These are phyloP conservation scores for Seira ritae DNA, from an alignment of 2,888 invertebrate genomes.

Conservation along the genomic window DNA sequence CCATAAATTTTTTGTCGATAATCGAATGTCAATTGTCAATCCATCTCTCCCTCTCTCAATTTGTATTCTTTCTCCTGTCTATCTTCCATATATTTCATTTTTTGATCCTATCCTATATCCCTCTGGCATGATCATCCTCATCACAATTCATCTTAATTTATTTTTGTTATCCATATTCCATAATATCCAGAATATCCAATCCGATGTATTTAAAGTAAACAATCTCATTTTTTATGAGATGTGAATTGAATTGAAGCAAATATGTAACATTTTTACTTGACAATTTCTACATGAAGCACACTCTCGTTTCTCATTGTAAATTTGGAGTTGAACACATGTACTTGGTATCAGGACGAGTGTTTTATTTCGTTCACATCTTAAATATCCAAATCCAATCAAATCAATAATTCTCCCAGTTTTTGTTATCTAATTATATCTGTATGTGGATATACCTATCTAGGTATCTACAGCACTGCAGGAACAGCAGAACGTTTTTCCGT, in stretches of 20 bases:
- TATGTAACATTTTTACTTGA: neutral
- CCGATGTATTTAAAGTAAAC: no score
- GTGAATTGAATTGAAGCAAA: slow-evolving; percentile 10
- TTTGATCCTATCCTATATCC: no score
- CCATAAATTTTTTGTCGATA: slow-evolving; percentile 26
- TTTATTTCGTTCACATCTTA: no score
- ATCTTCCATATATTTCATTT: slow-evolving; percentile 25
- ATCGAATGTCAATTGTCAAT: slow-evolving; percentile 55
- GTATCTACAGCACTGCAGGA: no score
- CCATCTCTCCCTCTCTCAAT: slow-evolving; percentile 23
- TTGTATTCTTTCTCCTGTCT: slow-evolving; percentile 43
- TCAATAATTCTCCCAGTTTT: neutral
- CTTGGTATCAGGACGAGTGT: neutral
- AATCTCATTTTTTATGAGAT: no score
- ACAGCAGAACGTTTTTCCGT: no score
- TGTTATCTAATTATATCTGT: no score
- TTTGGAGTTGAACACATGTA: slow-evolving; percentile 11
- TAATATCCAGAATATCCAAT: no score
- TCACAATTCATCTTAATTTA: no score
- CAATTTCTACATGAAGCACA: neutral
- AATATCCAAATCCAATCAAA: neutral
- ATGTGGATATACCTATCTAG: no score
- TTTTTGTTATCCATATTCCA: no score
- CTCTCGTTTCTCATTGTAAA: slow-evolving; percentile 2
- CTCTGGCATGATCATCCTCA: no score